Evolutionary conservation across 1,140 invertebrate genomes (phyloP).

Genomic region (silkworm (Bombyx mori)): DNA sequence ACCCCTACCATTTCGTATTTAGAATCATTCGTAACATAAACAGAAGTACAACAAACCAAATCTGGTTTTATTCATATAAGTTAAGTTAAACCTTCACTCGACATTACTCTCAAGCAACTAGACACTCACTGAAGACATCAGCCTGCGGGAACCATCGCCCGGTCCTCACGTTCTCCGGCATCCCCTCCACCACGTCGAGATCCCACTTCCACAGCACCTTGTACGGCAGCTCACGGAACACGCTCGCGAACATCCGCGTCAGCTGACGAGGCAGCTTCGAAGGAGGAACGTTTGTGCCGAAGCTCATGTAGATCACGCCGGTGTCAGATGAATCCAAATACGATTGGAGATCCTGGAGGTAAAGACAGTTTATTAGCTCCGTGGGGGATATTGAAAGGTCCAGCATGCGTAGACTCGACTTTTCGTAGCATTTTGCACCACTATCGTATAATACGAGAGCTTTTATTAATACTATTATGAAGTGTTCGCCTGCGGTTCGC

Average conservation of each 20-base stretch:
- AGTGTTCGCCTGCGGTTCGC: no score
- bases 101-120: neutral
- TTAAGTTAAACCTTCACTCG: no score
- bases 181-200: slow-evolving; percentile 26
- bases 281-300: slow-evolving; percentile 49
- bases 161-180: slow-evolving; percentile 36
- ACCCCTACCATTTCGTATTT: no score
- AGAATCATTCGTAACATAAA: no score
- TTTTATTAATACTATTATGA: no score
- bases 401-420: no score
- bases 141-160: slow-evolving; percentile 69
- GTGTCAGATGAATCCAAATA: slow-evolving; percentile 65
- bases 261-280: slow-evolving; percentile 43
- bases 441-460: no score
- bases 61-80: no score
- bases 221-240: slow-evolving; percentile 58
- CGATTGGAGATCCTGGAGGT: slow-evolving; percentile 25
- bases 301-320: slow-evolving; percentile 65
- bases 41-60: no score
- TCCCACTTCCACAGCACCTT: slow-evolving; percentile 70
- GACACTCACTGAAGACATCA: slow-evolving; percentile 56
- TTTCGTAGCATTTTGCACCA: slow-evolving; percentile 26
- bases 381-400: no score
- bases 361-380: slow-evolving; percentile 20
- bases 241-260: slow-evolving; percentile 45